Evolutionary conservation across 1,140 invertebrate species (phyloP), one percentile per base, ranked within the genome.

Genomic region (Sesamia nonagrioides): DNA sequence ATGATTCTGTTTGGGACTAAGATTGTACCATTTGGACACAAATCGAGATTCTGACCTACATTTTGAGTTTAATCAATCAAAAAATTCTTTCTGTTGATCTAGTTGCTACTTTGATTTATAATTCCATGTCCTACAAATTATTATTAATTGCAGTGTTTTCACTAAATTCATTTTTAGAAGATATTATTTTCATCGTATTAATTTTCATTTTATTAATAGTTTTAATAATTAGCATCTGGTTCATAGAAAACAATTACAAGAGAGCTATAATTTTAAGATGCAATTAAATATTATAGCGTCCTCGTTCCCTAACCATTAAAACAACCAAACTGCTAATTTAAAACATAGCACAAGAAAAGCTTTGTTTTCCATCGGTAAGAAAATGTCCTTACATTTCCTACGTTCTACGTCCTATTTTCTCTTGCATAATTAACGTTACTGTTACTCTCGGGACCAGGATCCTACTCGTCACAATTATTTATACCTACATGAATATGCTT

Each of bases 41-140:
- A 33, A 60, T 60, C 18, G 71, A 42, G 40, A 74, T 56, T 60
- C 17, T 74, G 52, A 60, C 54, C 71, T 60, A 60, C 71, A 60
- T 74, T 45, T 58, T 60, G 71, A 42, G 18, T 48, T 74, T 11
- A 42, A 66, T 74, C 52, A 60, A 74, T 74, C 52, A 40, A 7
- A 37, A n/a, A 37, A 72, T 42, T 45, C 18, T 6, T 37, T 58
- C 18, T 27, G 21, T 74, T 35, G 35, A 45, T 74, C 27, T 56
- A n/a, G 13, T 50, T 13, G 21, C 21, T 52, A 35, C 13, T 48
- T 48, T 37, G 6, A 18, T 50, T 54, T 8, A 54, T 54, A 9
- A 15, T 50, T 48, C 27, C 42, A 13, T 8, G 54, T n/a, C n/a
- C n/a, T 27, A 21, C 9, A 33, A 58, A 58, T 58, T 58, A 13